Percentiles rank a stretch among this genome's conserved stretches.
Conservation (phyloP, 2,797 vertebrate species). For the Gymnoscopelus microlampas region DNA sequence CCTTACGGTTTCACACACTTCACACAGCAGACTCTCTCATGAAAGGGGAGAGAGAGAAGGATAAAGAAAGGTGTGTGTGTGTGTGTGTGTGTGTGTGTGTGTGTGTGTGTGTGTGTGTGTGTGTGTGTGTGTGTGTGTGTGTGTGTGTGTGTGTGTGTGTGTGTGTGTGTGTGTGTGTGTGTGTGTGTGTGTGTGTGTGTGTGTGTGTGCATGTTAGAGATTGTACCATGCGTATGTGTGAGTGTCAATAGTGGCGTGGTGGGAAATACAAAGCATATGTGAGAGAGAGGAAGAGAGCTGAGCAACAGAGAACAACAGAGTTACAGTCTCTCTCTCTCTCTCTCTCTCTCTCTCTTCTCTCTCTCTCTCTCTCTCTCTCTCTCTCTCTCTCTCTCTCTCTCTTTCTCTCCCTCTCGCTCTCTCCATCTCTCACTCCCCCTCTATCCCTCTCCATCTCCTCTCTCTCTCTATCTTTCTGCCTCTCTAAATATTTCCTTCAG, state of each 20-base stretch:
- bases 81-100: slow-evolving; percentile 1
- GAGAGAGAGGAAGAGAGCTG: slow-evolving; percentile 66
- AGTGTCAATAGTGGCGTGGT: slow-evolving; percentile 72
- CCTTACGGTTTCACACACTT: slow-evolving; percentile 55
- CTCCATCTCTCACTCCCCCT: too few species aligned
- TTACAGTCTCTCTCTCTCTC: slow-evolving; percentile 39
- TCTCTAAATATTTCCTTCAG: too few species aligned
- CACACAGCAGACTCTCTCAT: slow-evolving; percentile 62
- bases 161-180: slow-evolving; percentile 17
- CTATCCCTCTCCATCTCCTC: too few species aligned
- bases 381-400: slow-evolving; percentile 8
- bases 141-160: slow-evolving; percentile 21
- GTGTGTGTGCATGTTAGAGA: slow-evolving; percentile 1
- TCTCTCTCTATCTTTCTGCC: too few species aligned
- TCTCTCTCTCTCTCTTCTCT: slow-evolving; percentile 15
- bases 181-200: slow-evolving; percentile 27
- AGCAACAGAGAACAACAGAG: slow-evolving; percentile 53
- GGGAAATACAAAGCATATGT: slow-evolving; percentile 81
- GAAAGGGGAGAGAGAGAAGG: slow-evolving; percentile 34
- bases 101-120: slow-evolving; percentile 4
- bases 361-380: background rate
- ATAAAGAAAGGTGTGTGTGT: slow-evolving; percentile 1
- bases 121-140: background rate
- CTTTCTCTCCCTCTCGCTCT: too few species aligned
- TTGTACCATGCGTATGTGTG: background rate